These are phyloP conservation scores for Lycaon pictus DNA, from an alignment of 2,113 vertebrate species.

Conservation along the genomic window DNA sequence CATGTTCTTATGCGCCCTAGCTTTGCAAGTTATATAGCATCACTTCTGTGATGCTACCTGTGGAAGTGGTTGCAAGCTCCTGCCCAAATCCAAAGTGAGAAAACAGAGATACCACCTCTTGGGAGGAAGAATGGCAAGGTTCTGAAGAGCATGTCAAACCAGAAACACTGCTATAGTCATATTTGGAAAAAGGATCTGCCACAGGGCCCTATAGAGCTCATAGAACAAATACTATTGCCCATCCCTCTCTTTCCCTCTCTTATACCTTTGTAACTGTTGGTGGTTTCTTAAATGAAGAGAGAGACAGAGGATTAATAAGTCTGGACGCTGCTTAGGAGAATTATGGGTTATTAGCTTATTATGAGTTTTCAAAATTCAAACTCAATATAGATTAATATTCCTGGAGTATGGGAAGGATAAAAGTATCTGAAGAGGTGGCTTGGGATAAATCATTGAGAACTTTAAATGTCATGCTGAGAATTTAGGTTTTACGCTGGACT, in stretches of 20 bases:
- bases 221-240: background rate
- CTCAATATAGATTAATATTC: constrained; percentile 56
- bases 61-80: background rate
- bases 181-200: background rate
- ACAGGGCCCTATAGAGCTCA: background rate
- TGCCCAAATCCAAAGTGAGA: background rate
- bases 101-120: background rate
- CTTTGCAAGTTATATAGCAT: background rate
- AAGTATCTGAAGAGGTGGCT: constrained; percentile 42
- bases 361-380: constrained; percentile 54
- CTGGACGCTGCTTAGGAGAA: constrained; percentile 27
- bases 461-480: constrained; percentile 68
- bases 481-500: constrained; percentile 42
- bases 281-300: background rate
- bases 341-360: constrained; percentile 55
- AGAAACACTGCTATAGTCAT: background rate
- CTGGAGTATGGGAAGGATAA: constrained; percentile 8
- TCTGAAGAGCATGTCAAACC: background rate
- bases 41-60: background rate
- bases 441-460: constrained; percentile 26
- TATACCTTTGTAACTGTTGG: background rate
- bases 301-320: background rate
- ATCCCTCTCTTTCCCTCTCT: background rate
- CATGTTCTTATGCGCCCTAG: background rate
- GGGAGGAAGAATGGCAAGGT: background rate